Percentiles rank a stretch among this genome's conserved stretches.
Conservation (phyloP, 2,113 vertebrate genomes). For the Dissostichus mawsoni region DNA sequence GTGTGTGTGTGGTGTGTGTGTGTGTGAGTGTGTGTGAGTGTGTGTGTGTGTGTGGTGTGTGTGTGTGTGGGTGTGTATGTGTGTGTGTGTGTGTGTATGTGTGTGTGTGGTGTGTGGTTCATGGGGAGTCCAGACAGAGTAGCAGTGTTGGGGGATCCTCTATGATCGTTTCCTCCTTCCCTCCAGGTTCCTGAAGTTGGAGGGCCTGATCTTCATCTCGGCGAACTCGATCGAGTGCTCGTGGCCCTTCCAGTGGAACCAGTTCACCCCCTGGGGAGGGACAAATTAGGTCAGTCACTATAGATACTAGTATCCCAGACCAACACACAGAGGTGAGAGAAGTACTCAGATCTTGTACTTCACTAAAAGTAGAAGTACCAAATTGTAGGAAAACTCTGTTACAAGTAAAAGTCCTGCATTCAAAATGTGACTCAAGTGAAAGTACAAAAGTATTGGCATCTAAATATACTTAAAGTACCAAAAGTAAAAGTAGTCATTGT, state of each 20-base stretch:
- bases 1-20: constrained; percentile 26
- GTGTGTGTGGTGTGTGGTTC: neutral
- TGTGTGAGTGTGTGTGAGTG: no score
- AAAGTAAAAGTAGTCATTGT: no score
- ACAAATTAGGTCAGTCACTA: neutral
- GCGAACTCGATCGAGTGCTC: constrained; percentile 97
- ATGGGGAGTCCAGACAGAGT: neutral
- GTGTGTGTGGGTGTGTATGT: neutral
- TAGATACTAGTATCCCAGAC: neutral
- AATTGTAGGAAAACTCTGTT: no score
- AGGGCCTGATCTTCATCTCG: constrained; percentile 97
- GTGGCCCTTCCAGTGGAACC: constrained; percentile 99
- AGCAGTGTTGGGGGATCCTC: constrained; percentile 50
- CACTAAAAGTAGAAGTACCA: no score
- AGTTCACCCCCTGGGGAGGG: constrained; percentile 91
- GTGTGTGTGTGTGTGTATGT: neutral
- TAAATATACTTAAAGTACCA: no score
- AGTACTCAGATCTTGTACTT: no score
- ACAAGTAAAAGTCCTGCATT: no score
- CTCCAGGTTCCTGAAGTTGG: constrained; percentile 95
- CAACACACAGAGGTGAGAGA: no score
- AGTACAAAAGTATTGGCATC: no score
- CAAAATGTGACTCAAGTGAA: no score
- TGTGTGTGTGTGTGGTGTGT: no score
- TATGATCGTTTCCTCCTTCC: constrained; percentile 94